Evolutionary conservation across 2,797 vertebrate species (phyloP), one percentile per base, ranked within the genome.

Genomic region (Phrynocephalus guinanensis): DNA sequence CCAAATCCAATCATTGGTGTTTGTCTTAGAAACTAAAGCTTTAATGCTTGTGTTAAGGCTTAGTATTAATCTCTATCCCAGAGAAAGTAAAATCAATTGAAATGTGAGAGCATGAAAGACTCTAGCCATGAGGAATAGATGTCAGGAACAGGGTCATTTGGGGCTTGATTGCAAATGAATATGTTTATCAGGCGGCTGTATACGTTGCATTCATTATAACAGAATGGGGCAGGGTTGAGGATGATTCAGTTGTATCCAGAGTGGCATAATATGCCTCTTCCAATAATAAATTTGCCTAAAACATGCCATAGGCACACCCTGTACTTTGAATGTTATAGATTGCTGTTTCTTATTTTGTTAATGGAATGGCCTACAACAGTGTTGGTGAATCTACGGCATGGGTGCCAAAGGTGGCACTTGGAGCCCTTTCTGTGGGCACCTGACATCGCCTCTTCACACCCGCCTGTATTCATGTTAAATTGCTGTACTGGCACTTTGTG

Each of bases 11-110:
- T 88, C 71, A 28, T 50, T 52, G 66, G 16, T 88, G 79, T 88
- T 85, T 81, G 56, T 67, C 44, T 67, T 88, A 16, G 44, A 85
- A 85, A 87, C 30, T 76, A 76, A 68, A 50, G 44, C 63, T 48
- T 73, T 67, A 71, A 88, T 80, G 68, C 82, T n/a, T 81, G n/a
- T 22, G 30, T 81, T 73, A 56, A 68, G 78, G 44, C 11, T 88
- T 81, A 81, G 44, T 38, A 81, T 81, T 88, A 75, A 85, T 85
- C n/a, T 85, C 24, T 81, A 56, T 75, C 71, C 70, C 33, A 75
- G 70, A 67, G 78, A 80, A 85, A 85, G 70, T 33, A 75, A 85
- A n/a, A 88, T 80, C 50, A 73, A 67, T 85, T 88, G 83, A 79
- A 85, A 76, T 85, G 73, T 60, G 48, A 81, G 44, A n/a, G 30